Percentiles rank a stretch among this genome's conserved stretches.
Evolutionary conservation across 2,113 vertebrate genomes (phyloP).

Genomic region (Vimba vimba): DNA sequence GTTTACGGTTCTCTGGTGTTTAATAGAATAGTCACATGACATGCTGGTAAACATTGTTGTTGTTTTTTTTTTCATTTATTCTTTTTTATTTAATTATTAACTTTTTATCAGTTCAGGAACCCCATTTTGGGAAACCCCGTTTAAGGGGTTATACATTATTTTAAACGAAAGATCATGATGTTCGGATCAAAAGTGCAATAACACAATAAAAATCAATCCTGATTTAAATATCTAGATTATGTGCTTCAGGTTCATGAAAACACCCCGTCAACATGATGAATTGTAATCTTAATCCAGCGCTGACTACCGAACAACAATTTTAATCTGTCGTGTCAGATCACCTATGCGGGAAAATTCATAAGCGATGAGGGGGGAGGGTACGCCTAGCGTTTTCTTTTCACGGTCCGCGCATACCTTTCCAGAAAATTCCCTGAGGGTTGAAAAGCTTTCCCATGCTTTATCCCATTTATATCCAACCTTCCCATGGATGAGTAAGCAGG

Average conservation of each 20-base stretch:
- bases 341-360: background rate
- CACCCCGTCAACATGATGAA: constrained; percentile 21
- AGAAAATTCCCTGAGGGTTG: constrained; percentile 49
- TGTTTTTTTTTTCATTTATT: too few relatives aligned
- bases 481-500: constrained; percentile 61
- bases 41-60: too few relatives aligned
- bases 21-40: background rate
- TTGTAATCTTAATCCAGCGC: background rate
- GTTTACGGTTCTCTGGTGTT: too few relatives aligned
- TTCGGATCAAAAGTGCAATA: background rate
- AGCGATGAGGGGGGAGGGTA: background rate
- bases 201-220: too few relatives aligned
- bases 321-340: constrained; percentile 10
- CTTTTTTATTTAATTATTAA: background rate
- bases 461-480: constrained; percentile 51
- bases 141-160: background rate
- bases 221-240: background rate
- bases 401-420: constrained; percentile 31
- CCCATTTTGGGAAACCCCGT: background rate
- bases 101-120: background rate
- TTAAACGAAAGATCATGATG: background rate
- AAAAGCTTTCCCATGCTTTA: constrained; percentile 61
- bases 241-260: background rate
- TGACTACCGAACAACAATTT: background rate
- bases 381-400: constrained; percentile 30